These are phyloP conservation scores for Camponotus vicinus DNA, from an alignment of 1,140 invertebrate genomes.

Conservation along the genomic window DNA sequence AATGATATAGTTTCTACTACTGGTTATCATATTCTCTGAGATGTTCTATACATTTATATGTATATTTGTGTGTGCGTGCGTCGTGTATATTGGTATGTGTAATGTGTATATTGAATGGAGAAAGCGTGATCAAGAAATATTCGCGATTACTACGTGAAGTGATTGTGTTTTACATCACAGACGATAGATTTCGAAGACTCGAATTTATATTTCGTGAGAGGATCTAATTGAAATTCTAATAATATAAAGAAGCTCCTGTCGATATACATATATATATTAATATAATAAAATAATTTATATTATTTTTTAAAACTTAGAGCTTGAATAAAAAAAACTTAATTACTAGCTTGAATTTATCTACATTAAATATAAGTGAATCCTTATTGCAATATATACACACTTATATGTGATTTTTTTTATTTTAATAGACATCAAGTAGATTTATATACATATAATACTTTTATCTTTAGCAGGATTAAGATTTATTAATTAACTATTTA, in stretches of 20 bases:
- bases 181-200: constrained; percentile 46
- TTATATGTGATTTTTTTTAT: constrained; percentile 11
- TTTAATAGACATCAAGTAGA: neutral
- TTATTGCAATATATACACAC: constrained; percentile 12
- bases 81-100: neutral
- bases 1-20: constrained; percentile 8
- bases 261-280: neutral
- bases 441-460: constrained; percentile 31
- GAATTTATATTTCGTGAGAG: constrained; percentile 26
- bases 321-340: constrained; percentile 8
- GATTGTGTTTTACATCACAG: constrained; percentile 45
- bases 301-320: constrained; percentile 20
- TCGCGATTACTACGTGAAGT: neutral
- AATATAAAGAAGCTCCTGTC: neutral
- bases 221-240: constrained; percentile 4
- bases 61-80: constrained; percentile 10
- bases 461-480: constrained; percentile 43
- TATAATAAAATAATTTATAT: neutral
- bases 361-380: constrained; percentile 7
- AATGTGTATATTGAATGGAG: constrained; percentile 14
- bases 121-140: constrained; percentile 37
- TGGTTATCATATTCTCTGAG: constrained; percentile 53
- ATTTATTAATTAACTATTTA: constrained; percentile 35
- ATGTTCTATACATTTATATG: constrained; percentile 56
- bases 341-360: neutral